phyloP scores from a whole-genome alignment of 2,113 vertebrate genomes.

The Galemys pyrenaicus region DNA sequence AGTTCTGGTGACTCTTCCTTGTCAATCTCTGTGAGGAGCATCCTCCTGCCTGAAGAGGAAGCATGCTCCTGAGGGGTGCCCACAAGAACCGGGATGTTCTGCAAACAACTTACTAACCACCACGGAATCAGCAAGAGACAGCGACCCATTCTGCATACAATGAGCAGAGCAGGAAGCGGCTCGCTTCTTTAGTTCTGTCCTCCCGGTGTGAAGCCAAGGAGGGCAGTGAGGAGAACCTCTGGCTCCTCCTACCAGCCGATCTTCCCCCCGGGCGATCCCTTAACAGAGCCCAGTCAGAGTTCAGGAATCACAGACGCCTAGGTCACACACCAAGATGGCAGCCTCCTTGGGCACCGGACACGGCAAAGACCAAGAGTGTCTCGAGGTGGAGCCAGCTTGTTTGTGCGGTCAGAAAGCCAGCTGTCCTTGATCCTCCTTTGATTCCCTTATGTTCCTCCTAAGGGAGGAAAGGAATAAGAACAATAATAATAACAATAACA shows the following conservation, averaged over 20 bases:
- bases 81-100: not conserved
- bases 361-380: not conserved
- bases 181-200: not conserved
- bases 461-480: too few species aligned
- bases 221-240: not conserved
- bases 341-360: not conserved
- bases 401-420: not conserved
- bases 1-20: not conserved
- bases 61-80: rapidly evolving
- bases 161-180: not conserved
- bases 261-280: rapidly evolving
- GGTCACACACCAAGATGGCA: rapidly evolving
- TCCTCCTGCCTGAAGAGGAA: not conserved
- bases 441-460: too few species aligned
- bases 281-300: not conserved
- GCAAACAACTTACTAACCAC: not conserved
- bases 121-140: not conserved
- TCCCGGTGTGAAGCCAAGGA: not conserved
- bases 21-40: not conserved
- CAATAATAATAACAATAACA: too few species aligned
- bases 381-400: rapidly evolving
- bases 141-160: rapidly evolving
- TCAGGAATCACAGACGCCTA: rapidly evolving
- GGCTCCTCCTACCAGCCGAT: not conserved
- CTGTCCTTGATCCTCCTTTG: too few species aligned